phyloP scores from a whole-genome alignment of 1,140 invertebrate species.

The Brachionus asplanchnoidis region DNA sequence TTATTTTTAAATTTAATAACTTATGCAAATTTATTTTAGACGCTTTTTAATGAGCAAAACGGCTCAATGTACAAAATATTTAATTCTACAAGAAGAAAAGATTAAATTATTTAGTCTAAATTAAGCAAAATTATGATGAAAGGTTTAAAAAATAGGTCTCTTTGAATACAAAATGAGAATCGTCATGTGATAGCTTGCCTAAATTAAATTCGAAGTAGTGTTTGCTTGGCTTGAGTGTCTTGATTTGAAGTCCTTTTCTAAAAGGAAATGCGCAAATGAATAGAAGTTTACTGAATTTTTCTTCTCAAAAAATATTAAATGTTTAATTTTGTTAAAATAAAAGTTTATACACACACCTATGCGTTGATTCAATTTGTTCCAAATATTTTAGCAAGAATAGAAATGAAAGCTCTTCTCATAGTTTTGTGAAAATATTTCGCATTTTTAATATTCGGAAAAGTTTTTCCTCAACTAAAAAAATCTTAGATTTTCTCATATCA shows the following conservation, averaged over 20 bases:
- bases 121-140: slow-evolving; percentile 8
- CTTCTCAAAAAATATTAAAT: background rate
- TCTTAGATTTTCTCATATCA: background rate
- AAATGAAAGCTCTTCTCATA: background rate
- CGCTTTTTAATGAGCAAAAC: background rate
- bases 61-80: background rate
- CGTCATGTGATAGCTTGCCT: background rate
- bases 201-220: background rate
- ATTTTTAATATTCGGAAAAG: background rate
- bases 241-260: background rate
- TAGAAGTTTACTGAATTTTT: background rate
- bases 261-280: background rate
- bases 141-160: background rate
- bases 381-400: background rate
- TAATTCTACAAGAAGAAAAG: background rate
- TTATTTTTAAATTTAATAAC: background rate
- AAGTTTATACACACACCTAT: background rate
- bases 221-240: background rate
- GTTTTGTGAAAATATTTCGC: background rate
- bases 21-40: background rate
- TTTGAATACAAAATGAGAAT: background rate
- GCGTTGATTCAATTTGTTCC: background rate
- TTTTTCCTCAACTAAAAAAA: background rate
- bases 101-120: background rate
- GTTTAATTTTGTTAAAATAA: too few species aligned